Evolutionary conservation across 1,140 invertebrate genomes (phyloP).

Genomic region (Drosophila kohkoa): DNA sequence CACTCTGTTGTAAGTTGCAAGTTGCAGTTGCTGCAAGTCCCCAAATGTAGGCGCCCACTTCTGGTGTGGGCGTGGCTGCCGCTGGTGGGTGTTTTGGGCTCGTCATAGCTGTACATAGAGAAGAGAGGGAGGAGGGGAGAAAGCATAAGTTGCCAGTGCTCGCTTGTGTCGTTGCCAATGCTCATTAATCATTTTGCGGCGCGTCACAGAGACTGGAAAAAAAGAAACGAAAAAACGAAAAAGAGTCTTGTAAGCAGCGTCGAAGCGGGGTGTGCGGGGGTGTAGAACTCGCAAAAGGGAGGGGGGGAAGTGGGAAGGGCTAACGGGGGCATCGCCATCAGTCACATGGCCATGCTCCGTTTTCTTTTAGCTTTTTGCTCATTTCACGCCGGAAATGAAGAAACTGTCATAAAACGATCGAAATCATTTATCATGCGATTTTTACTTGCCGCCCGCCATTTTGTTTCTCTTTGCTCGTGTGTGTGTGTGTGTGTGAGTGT

Average conservation of each 20-base stretch:
- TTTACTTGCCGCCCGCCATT: slow-evolving; percentile 61
- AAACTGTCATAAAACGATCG: slow-evolving; percentile 84
- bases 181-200: slow-evolving; percentile 75
- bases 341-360: slow-evolving; percentile 52
- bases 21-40: slow-evolving; percentile 7
- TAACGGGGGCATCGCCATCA: slow-evolving; percentile 41
- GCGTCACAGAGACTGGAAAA: not conserved
- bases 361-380: slow-evolving; percentile 60
- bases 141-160: not conserved
- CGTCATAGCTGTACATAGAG: slow-evolving; percentile 2
- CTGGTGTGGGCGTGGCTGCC: slow-evolving; percentile 41
- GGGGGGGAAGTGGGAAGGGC: slow-evolving; percentile 6
- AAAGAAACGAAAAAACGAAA: not conserved
- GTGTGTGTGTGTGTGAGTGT: slow-evolving; percentile 12
- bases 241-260: slow-evolving; percentile 6
- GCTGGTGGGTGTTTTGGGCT: slow-evolving; percentile 42
- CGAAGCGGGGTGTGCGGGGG: slow-evolving; percentile 1
- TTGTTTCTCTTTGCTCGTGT: slow-evolving; percentile 43
- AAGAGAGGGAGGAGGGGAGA: not conserved
- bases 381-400: slow-evolving; percentile 84
- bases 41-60: slow-evolving; percentile 24
- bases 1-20: not conserved
- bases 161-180: slow-evolving; percentile 43
- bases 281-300: not conserved
- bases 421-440: slow-evolving; percentile 84